phyloP scores from a whole-genome alignment of 2,113 vertebrate genomes.

The Paradoxurus hermaphroditus region DNA sequence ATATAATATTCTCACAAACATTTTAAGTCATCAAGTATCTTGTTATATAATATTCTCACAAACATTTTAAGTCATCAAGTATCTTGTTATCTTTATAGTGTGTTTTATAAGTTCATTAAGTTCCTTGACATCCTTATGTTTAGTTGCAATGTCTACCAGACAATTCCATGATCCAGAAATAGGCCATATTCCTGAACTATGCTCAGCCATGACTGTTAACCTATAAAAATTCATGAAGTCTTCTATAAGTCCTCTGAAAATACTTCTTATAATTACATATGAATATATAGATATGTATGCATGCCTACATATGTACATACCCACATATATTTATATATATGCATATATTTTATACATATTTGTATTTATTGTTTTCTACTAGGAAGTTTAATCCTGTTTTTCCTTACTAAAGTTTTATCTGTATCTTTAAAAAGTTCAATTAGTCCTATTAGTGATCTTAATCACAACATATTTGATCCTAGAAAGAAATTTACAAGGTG shows the following conservation, averaged over 20 bases:
- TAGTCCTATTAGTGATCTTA: not conserved
- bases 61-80: not conserved
- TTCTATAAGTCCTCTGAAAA: not conserved
- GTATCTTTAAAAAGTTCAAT: not conserved
- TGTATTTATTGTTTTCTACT: not conserved
- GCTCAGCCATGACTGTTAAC: not conserved
- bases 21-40: not conserved
- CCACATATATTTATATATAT: not conserved
- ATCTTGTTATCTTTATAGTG: not conserved
- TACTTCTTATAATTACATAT: not conserved
- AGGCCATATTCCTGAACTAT: not conserved
- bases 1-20: not conserved
- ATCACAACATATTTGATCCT: not conserved
- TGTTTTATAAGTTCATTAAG: not conserved
- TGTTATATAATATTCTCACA: not conserved
- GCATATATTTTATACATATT: not conserved
- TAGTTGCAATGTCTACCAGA: not conserved
- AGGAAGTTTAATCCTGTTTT: not conserved
- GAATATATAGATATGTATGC: not conserved
- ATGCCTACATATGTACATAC: not conserved
- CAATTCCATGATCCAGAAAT: not conserved
- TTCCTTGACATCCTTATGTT: not conserved
- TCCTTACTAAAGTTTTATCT: not conserved
- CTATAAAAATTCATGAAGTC: not conserved
- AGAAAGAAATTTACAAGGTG: not conserved